Conservation (phyloP, 2,113 vertebrate species). For the Physeter macrocephalus region DNA sequence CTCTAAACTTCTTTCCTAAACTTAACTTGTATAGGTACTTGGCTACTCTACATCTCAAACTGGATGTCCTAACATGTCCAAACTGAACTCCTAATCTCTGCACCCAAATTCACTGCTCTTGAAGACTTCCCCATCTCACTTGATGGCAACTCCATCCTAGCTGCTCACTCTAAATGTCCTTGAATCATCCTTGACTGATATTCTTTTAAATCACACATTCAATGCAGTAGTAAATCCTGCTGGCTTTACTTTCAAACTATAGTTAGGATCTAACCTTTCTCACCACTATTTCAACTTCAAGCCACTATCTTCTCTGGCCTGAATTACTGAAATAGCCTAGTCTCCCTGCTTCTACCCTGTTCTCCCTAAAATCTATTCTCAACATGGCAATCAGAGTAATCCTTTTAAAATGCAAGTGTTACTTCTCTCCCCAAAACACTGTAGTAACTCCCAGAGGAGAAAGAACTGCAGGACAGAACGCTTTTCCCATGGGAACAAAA, state of each 20-base stretch:
- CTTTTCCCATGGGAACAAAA: background rate
- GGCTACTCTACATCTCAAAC: background rate
- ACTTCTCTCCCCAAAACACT: background rate
- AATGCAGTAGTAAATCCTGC: background rate
- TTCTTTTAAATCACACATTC: background rate
- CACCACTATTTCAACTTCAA: background rate
- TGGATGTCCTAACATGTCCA: background rate
- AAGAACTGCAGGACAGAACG: background rate
- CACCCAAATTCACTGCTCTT: background rate
- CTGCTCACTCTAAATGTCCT: background rate
- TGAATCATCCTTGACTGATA: background rate
- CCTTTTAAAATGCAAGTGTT: background rate
- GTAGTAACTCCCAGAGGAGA: background rate
- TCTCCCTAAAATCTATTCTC: background rate
- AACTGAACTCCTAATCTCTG: background rate
- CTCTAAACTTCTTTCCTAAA: background rate
- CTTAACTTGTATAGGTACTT: background rate
- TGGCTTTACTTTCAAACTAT: conserved; percentile 1
- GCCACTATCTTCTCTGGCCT: background rate
- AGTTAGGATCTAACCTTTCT: background rate
- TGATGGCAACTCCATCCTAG: background rate
- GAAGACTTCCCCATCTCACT: background rate
- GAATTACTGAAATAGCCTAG: background rate
- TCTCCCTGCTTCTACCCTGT: background rate
- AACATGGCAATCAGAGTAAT: background rate